Evolutionary conservation across 1,140 invertebrate genomes (phyloP), one percentile per base, ranked within the genome.

Genomic region (Pseudomyrmex dendroicus): DNA sequence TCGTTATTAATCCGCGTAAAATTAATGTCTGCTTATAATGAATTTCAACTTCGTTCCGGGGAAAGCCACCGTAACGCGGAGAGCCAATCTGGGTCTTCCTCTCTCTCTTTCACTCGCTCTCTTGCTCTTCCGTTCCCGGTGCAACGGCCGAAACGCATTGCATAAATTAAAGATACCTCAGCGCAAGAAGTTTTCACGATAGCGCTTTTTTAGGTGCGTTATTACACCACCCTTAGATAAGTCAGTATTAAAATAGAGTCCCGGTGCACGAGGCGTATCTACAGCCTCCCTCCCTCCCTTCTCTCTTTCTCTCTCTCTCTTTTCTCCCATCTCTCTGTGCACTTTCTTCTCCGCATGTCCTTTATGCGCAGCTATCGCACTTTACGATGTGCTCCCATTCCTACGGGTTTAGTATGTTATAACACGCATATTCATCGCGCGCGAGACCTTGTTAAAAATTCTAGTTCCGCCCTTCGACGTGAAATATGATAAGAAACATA

Each of bases 241-340:
- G 72, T 90, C 89, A 70, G 91, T 90, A 91, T 92, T 91, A 91
- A 90, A 91, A 89, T 82, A 84, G 25, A 80, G 48, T 74, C n/a
- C 59, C 15, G 72, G 57, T 22, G 73, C 12, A 25, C 62, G n/a
- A 62, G 62, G 22, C 13, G 48, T 35, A n/a, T 64, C 48, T 25
- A 54, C 70, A 66, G 54, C 62, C 62, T 50, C 74, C 35, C 56
- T 64, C 17, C 46, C 52, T 8, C 2, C n/a, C 2, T 48, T 4
- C 59, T 22, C 4, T 15, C 1, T 35, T 13, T 54, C 44, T 20
- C 4, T 35, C 35, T 68, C 44, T 15, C 1, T 57, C 48, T 15
- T 54, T 35, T 77, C 50, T 52, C 35, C 63, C 44, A 4, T 15
- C 1, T 35, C 17, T 56, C 44, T 20, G 25, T 70, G 15, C 52